Evolutionary conservation across 37 sponge, comb jelly and placozoan genomes (phyloP), one percentile per base, ranked within the genome.

Genomic region (Agelas oroides): DNA sequence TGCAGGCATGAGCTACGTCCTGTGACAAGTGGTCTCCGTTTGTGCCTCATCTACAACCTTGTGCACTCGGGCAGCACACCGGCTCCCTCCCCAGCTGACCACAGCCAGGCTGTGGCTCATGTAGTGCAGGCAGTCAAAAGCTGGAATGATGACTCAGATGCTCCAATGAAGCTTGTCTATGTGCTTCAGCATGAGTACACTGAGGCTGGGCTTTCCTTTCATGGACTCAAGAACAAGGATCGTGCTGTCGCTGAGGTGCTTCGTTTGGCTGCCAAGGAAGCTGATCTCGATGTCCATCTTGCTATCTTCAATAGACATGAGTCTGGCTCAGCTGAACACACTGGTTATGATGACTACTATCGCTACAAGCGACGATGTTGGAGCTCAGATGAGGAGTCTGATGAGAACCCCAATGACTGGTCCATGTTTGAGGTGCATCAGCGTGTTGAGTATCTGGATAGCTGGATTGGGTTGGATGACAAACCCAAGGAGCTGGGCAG

Each of bases 21-120:
- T 11, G 80, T 80, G 0, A 80, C 80, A 28, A 52, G 57, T 21
- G 80, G 80, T 0, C 65, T 65, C 33, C 69, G 80, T 2, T 32
- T 80, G 32, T 80, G 69, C 31, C 69, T 80, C 27, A 40, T 80
- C 0, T 80, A 80, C 80, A 80, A 80, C 80, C 68, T 80, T 11
- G 25, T 80, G 17, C 38, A 68, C 53, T 1, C 11, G 12, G 69
- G 55, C 19, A 25, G 25, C 19, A 53, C 46, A 27, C 30, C 39
- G 3, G 28, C 28, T 25, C 80, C 67, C n/a, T 67, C 56, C 33
- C 80, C 80, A 39, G 27, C 27, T 39, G 80, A 80, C 68, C 38
- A 80, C 52, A 36, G 30, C 39, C 16, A 25, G 27, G 24, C 30
- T 37, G 69, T 80, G 19, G 36, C 53, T 0, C 31, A 23, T 17